Conservation (phyloP, 2,888 invertebrate species). For the Osmoderma eremita region DNA sequence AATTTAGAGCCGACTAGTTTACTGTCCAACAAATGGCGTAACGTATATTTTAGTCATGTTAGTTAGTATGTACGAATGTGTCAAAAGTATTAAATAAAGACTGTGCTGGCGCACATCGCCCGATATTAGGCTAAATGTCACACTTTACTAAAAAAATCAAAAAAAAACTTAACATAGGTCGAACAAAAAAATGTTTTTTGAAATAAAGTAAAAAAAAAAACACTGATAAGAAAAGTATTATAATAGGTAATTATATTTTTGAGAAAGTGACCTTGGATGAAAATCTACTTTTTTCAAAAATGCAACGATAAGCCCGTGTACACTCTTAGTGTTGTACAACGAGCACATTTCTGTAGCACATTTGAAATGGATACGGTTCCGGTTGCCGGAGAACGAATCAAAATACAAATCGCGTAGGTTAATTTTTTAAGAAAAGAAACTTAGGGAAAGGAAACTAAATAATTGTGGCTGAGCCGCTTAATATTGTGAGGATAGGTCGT, state of each 20-base stretch:
- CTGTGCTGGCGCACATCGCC: constrained; percentile 64
- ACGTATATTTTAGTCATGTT: constrained; percentile 53
- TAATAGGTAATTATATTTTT: constrained; percentile 63
- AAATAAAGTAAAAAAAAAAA: constrained; percentile 48
- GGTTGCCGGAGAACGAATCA: constrained; percentile 9
- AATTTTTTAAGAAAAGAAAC: constrained; percentile 8
- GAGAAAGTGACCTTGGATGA: constrained; percentile 65
- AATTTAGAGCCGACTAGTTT: constrained; percentile 13
- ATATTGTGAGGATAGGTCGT: constrained; percentile 34
- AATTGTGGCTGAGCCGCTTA: constrained; percentile 36
- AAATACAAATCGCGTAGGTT: constrained; percentile 17
- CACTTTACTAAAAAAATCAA: constrained; percentile 48
- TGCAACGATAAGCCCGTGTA: constrained; percentile 55
- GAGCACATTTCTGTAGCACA: constrained; percentile 53
- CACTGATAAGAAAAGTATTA: constrained; percentile 58
- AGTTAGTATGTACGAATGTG: constrained; percentile 62
- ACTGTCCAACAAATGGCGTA: constrained; percentile 38
- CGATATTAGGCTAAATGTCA: constrained; percentile 62
- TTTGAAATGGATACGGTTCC: constrained; percentile 45
- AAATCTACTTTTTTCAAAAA: constrained; percentile 59
- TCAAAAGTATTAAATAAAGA: constrained; percentile 65
- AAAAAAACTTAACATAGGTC: constrained; percentile 51
- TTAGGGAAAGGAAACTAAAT: constrained; percentile 27
- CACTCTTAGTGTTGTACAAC: constrained; percentile 48
- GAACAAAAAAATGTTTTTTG: constrained; percentile 52